Base-by-base conservation (phyloP, 1,140 invertebrate species). In the Agrypnia vestita region DNA sequence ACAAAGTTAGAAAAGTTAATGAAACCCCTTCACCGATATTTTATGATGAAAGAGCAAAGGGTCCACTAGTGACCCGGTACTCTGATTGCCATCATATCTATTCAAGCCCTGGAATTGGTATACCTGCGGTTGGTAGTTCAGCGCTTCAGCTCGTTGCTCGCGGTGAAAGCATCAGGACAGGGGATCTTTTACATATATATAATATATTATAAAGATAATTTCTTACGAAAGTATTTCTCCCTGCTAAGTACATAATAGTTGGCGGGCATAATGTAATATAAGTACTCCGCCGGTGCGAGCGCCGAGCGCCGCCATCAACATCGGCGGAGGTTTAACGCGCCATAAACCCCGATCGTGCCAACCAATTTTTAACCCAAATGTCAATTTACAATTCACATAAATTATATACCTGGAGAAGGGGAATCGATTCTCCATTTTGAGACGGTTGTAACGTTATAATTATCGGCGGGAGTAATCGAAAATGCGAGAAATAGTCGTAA, bases 341-440 rank as follows among this genome's bases (percentile, higher is more conserved):
- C 51, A 43, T 74, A 56, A 56, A 74, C 55, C 17, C 15, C 43
- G 43, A 69, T 15, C 64, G 12, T 72, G 71, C 25, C 44, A 21
- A 35, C 71, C 13, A 55, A 56, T 56, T 56, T 74, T 74, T 74
- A 43, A 55, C 51, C 71, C 13, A 56, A 56, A 44, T 56, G 71
- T 46, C 71, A 51, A 74, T 74, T 74, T 44, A 35, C 71, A 74
- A 74, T 56, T 56, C 51, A 15, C 71, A 56, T 74, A 56, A 74
- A 56, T 55, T 51, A 11, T 25, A n/a, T 21, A 21, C 47, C 15
- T 6, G 12, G 25, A 8, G 15, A 55, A 19, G 69, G 51, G 19
- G 17, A 11, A 55, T 4, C 12, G 3, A 35, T 35, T 64, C 43
- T 12, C n/a, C 43, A 11, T 10, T 49, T 51, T 47, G n/a, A 47